phyloP scores from a whole-genome alignment of 2,888 invertebrate species.

The Napeogenes inachia region DNA sequence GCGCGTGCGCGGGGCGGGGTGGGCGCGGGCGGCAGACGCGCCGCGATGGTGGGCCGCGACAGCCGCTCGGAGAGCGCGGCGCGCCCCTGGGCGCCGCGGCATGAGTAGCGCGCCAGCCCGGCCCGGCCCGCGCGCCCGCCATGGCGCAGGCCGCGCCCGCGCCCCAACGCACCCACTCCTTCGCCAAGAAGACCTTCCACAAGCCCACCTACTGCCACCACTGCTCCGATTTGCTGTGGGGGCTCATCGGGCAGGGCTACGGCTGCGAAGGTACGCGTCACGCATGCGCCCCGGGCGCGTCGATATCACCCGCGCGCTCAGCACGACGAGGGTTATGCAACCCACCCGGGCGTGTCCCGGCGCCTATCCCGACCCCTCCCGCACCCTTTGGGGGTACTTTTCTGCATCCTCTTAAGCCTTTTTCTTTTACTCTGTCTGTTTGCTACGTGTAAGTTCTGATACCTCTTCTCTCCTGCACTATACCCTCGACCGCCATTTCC shows the following conservation, averaged over 20 bases:
- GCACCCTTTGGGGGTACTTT: conserved; percentile 14
- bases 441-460: conserved; percentile 13
- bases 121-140: conserved; percentile 76
- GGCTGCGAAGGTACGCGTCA: conserved; percentile 96
- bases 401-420: conserved; percentile 52
- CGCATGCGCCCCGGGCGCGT: conserved; percentile 69
- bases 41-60: conserved; percentile 78
- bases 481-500: conserved; percentile 29
- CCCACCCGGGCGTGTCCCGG: conserved; percentile 69
- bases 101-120: conserved; percentile 75
- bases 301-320: conserved; percentile 63
- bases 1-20: conserved; percentile 48
- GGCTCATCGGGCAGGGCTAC: conserved; percentile 99
- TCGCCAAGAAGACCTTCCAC: conserved; percentile 99
- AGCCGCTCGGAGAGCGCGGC: conserved; percentile 77
- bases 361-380: conserved; percentile 31
- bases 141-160: conserved; percentile 79
- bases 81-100: conserved; percentile 78
- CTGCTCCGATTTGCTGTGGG: conserved; percentile 99
- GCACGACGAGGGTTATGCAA: conserved; percentile 67
- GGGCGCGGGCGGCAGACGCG: conserved; percentile 70
- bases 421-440: conserved; percentile 40
- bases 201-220: conserved; percentile 99
- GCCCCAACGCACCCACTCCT: conserved; percentile 90
- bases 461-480: conserved; percentile 9